Evolutionary conservation across 2,888 invertebrate genomes (phyloP), one percentile per base, ranked within the genome.

Genomic region (Druceiella hillmani): DNA sequence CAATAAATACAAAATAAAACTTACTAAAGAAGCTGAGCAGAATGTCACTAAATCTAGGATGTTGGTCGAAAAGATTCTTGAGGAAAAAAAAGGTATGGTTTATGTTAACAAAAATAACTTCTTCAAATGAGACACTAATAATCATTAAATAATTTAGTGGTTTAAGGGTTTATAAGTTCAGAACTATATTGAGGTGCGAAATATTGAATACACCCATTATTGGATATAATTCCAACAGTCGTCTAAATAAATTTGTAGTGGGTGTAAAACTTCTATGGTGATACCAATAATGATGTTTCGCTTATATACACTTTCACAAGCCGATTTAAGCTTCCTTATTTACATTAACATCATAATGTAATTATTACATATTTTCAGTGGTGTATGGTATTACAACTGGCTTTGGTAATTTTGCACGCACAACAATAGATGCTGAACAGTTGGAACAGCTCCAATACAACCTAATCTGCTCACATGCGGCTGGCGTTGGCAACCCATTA

Each of bases 391-490:
- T 81, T 26, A 80, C 78, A 2, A 81, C 80, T 2, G 80, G 80
- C n/a, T 78, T 81, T 54, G 80, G 80, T 30, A 79, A 78, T 38
- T 81, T 81, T 56, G 76, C 81, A 1, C 61, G 67, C 14, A 74
- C 70, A 2, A 60, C 63, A 5, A 77, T 81, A 24, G 55, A 62
- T n/a, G 57, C 61, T 9, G 72, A 76, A 27, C 70, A 79, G 47
- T 55, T 80, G 2, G 61, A 64, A 41, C 68, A 74, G 47, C 61
- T 81, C 11, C 81, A 81, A 53, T 66, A 74, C 51, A 81, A 81
- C 54, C 54, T 81, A 37, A 79, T 81, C 45, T 61, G 79, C 26
- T 79, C 79, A 4, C 81, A 81, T 58, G 64, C 79, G 3, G 76
- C 78, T 31, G 81, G 81, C 17, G 79, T 82, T 25, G 81, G 81